phyloP scores from a whole-genome alignment of 1,140 invertebrate genomes.

The Drosophila lacertosa region DNA sequence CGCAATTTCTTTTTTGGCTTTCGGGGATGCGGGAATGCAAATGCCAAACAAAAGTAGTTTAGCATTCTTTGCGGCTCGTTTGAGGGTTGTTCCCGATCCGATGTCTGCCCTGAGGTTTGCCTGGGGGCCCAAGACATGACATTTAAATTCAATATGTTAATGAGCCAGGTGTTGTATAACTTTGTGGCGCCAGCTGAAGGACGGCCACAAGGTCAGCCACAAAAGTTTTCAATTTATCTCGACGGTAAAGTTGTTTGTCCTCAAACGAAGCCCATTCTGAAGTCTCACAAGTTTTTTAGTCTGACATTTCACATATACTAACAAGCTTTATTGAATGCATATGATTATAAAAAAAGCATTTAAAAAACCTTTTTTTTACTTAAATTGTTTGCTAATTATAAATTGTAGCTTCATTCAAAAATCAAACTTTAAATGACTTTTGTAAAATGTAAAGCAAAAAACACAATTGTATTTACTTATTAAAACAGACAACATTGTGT shows the following conservation, averaged over 20 bases:
- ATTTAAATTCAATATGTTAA: conserved; percentile 79
- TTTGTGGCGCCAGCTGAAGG: conserved; percentile 33
- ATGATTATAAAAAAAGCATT: too few relatives aligned
- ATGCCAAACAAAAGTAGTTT: conserved; percentile 71
- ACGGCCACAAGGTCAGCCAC: conserved; percentile 55
- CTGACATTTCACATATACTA: too few relatives aligned
- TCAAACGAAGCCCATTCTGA: not conserved
- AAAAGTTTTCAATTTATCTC: conserved; percentile 12
- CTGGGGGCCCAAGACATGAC: conserved; percentile 41
- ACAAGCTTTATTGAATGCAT: too few relatives aligned
- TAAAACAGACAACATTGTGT: not conserved
- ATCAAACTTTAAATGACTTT: too few relatives aligned
- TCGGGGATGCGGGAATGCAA: conserved; percentile 60
- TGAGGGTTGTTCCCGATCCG: conserved; percentile 62
- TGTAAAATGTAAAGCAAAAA: too few relatives aligned
- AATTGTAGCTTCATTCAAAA: too few relatives aligned
- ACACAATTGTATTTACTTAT: not conserved
- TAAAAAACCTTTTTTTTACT: too few relatives aligned
- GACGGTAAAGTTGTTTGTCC: not conserved
- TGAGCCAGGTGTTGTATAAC: conserved; percentile 58
- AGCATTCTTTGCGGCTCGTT: conserved; percentile 65
- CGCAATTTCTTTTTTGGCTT: conserved; percentile 40
- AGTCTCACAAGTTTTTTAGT: not conserved
- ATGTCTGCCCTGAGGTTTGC: conserved; percentile 21
- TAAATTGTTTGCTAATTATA: too few relatives aligned